Evolutionary conservation across 2,797 vertebrate genomes (phyloP).

Genomic region (Anas georgica): DNA sequence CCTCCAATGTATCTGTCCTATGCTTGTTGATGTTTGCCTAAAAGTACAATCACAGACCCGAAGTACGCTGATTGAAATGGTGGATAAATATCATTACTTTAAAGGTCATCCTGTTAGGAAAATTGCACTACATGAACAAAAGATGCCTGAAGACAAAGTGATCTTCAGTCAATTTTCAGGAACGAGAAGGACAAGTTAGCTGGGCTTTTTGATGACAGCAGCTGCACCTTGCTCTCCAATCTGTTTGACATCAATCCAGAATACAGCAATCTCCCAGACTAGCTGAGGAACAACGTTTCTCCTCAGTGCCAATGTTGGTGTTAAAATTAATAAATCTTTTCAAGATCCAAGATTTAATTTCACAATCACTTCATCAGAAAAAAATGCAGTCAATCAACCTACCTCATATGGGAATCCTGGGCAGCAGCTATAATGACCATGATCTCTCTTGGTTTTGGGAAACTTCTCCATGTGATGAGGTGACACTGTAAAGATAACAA

Average conservation of each 20-base stretch:
- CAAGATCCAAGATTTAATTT: neutral
- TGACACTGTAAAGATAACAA: neutral
- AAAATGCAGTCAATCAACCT: neutral
- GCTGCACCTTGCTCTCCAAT: neutral
- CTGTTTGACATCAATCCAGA: neutral
- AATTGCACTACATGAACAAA: neutral
- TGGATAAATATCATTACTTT: neutral
- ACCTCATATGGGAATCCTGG: neutral
- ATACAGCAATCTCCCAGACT: rapidly evolving
- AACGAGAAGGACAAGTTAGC: neutral
- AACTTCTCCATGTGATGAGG: neutral
- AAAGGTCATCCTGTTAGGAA: neutral
- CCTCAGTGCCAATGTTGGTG: neutral
- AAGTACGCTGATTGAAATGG: neutral
- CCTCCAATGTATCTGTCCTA: neutral
- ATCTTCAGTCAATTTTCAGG: neutral
- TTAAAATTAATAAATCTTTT: neutral
- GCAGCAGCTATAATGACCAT: neutral
- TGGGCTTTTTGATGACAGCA: neutral
- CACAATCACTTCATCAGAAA: neutral
- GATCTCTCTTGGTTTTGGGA: neutral
- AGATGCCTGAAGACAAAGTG: neutral
- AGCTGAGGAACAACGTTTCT: neutral
- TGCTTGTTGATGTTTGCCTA: neutral
- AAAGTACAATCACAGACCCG: neutral